Conservation (phyloP, 2,797 vertebrate genomes). For the Halcyon leucocephala region DNA sequence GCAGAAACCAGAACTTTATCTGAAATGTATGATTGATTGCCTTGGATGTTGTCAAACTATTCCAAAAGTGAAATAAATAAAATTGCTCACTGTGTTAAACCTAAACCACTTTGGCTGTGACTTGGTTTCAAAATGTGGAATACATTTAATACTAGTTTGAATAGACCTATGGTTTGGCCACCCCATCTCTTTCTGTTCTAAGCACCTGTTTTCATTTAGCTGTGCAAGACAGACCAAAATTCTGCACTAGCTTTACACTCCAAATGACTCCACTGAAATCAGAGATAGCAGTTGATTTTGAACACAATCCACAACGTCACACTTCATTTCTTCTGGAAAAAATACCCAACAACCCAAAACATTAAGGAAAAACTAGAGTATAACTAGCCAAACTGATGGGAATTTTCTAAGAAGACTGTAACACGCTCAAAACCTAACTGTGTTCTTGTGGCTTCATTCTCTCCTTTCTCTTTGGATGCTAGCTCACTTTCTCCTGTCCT, state of each 20-base stretch:
- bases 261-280: neutral
- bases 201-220: slow-evolving; percentile 48
- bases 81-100: neutral
- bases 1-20: neutral
- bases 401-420: neutral
- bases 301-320: neutral
- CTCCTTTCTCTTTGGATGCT: neutral
- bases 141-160: slow-evolving; percentile 1
- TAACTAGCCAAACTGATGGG: neutral
- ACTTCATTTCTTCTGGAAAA: slow-evolving; percentile 47
- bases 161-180: neutral
- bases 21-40: neutral
- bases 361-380: neutral
- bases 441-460: neutral
- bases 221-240: neutral
- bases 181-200: neutral
- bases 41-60: neutral
- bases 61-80: neutral
- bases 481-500: neutral
- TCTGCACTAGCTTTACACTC: neutral
- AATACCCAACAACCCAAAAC: no score
- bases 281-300: neutral
- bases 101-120: neutral
- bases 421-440: neutral
- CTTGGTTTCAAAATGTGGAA: slow-evolving; percentile 6